phyloP scores from a whole-genome alignment of 2,888 invertebrate species.

The Trimorus sp. region DNA sequence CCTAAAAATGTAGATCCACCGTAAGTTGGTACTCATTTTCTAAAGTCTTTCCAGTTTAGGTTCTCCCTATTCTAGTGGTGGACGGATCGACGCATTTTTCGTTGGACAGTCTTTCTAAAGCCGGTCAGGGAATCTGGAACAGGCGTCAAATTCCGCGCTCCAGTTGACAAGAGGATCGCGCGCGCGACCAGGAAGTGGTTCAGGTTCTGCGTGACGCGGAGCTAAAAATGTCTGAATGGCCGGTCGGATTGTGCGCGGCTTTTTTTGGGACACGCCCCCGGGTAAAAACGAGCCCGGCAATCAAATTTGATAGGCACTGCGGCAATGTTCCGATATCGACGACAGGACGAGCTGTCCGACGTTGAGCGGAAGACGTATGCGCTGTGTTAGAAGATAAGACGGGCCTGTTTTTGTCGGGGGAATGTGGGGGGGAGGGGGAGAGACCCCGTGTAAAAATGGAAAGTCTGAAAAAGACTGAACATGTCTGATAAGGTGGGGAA shows the following conservation, averaged over 20 bases:
- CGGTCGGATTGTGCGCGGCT: background rate
- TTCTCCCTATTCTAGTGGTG: too few species aligned
- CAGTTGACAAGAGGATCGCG: slow-evolving; percentile 65
- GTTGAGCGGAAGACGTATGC: background rate
- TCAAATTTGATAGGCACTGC: background rate
- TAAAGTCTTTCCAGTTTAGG: too few species aligned
- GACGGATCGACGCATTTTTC: too few species aligned
- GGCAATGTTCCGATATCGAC: background rate
- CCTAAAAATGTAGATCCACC: too few species aligned
- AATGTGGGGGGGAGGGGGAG: too few species aligned
- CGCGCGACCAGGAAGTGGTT: slow-evolving; percentile 58
- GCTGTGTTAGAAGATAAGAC: background rate
- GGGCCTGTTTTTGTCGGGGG: too few species aligned
- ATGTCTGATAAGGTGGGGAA: too few species aligned
- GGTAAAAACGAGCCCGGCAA: background rate
- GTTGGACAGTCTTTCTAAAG: too few species aligned
- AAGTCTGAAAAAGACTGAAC: too few species aligned
- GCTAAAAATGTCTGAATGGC: too few species aligned
- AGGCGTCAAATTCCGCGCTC: slow-evolving; percentile 64
- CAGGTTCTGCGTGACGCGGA: slow-evolving; percentile 39
- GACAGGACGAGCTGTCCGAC: background rate
- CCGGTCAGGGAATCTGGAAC: slow-evolving; percentile 47
- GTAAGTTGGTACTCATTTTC: too few species aligned
- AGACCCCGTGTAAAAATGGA: too few species aligned
- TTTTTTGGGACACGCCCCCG: background rate